These are phyloP conservation scores for Centrocercus urophasianus DNA, from an alignment of 2,113 vertebrate genomes.

Conservation along the genomic window DNA sequence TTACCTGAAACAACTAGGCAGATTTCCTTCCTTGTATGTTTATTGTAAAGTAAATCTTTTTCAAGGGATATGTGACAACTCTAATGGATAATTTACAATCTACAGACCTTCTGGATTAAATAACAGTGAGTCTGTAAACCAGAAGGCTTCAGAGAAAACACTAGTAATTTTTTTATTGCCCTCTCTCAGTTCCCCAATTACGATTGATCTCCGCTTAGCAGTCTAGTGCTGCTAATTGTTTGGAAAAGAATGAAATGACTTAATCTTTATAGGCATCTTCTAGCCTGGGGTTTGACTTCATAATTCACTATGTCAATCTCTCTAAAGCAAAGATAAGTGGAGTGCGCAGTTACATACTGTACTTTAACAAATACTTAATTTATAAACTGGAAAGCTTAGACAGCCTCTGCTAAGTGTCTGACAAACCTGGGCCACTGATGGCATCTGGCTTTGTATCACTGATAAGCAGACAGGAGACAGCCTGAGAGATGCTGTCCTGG, in stretches of 20 bases:
- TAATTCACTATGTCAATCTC: conserved; percentile 65
- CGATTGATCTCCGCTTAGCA: conserved; percentile 74
- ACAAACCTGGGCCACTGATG: conserved; percentile 73
- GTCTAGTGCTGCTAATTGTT: conserved; percentile 74
- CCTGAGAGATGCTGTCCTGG: conserved; percentile 74
- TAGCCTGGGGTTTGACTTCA: conserved; percentile 68
- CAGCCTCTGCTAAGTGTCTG: conserved; percentile 65
- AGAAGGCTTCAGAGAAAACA: conserved; percentile 76
- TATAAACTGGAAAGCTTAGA: conserved; percentile 66
- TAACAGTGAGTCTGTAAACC: conserved; percentile 77
- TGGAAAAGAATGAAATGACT: conserved; percentile 61
- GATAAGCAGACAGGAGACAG: conserved; percentile 74
- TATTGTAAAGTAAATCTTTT: conserved; percentile 69
- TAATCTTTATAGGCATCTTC: conserved; percentile 78
- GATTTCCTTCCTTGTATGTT: conserved; percentile 44
- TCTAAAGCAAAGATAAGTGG: conserved; percentile 69
- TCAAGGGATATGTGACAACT: conserved; percentile 67
- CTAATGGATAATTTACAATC: conserved; percentile 82
- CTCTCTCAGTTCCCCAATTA: conserved; percentile 74
- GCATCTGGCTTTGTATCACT: conserved; percentile 77
- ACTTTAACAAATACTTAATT: conserved; percentile 58
- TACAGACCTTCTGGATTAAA: conserved; percentile 75
- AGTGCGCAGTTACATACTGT: conserved; percentile 33
- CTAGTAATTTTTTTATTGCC: conserved; percentile 86
- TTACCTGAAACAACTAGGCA: conserved; percentile 23